phyloP scores from a whole-genome alignment of 2,888 invertebrate species.

The Phasia obesa region DNA sequence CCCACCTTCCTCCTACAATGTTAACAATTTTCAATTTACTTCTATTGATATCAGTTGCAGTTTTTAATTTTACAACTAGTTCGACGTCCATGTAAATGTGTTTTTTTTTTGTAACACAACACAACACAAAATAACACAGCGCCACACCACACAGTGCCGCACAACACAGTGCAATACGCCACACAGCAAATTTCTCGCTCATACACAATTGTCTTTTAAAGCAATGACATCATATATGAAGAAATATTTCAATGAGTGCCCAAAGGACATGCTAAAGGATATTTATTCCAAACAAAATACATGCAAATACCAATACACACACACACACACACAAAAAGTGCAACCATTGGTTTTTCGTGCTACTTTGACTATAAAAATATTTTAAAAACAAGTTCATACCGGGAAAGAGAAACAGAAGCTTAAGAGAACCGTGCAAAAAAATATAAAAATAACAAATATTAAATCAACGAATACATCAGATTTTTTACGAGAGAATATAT shows the following conservation, averaged over 20 bases:
- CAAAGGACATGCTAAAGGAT: conserved; percentile 73
- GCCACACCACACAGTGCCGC: too few relatives aligned
- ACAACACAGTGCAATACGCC: too few relatives aligned
- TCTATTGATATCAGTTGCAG: neutral
- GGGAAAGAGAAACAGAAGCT: neutral
- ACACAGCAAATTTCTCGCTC: neutral
- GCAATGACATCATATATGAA: conserved; percentile 75
- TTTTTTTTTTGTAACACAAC: too few relatives aligned
- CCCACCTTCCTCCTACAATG: neutral
- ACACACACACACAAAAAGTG: conserved; percentile 28
- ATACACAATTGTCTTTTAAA: conserved; percentile 39
- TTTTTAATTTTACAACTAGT: conserved; percentile 17
- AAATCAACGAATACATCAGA: neutral
- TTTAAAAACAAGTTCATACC: conserved; percentile 30
- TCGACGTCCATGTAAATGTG: too few relatives aligned
- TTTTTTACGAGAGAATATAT: too few relatives aligned
- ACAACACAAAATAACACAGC: too few relatives aligned
- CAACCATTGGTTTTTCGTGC: conserved; percentile 56
- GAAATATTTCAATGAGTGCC: conserved; percentile 78
- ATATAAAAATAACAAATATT: neutral
- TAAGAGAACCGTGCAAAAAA: neutral
- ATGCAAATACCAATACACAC: conserved; percentile 3
- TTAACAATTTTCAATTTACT: neutral
- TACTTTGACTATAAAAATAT: conserved; percentile 47
- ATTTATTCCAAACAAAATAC: conserved; percentile 50